These are phyloP conservation scores for Aphaenogaster floridana DNA, from an alignment of 1,140 invertebrate genomes.

Conservation along the genomic window DNA sequence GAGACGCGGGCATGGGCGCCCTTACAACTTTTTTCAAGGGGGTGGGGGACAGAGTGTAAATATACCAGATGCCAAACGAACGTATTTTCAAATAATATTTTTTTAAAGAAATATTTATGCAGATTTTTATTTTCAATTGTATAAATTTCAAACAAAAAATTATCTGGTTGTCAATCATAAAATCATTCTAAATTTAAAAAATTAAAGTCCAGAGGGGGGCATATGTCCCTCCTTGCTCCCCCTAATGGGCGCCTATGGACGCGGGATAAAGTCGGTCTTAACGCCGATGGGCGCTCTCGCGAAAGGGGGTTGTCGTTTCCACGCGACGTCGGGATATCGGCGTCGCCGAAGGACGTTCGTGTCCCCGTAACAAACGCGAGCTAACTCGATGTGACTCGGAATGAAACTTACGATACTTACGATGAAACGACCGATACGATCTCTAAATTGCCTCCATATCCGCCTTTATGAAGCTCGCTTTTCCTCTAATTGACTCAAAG, in stretches of 20 bases:
- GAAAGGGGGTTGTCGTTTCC: not conserved
- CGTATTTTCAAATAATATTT: too few relatives aligned
- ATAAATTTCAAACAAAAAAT: too few relatives aligned
- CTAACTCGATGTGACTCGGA: not conserved
- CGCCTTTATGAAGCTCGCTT: not conserved
- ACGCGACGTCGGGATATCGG: not conserved
- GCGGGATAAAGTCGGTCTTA: not conserved
- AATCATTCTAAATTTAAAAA: too few relatives aligned
- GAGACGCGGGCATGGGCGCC: not conserved
- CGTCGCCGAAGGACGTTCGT: not conserved
- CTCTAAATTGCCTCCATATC: not conserved
- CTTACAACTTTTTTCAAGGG: too few relatives aligned
- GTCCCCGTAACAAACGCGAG: not conserved
- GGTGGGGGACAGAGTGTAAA: too few relatives aligned
- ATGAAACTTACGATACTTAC: not conserved
- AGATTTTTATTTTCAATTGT: too few relatives aligned
- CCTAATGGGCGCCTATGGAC: too few relatives aligned
- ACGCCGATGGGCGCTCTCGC: not conserved
- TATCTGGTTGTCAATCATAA: too few relatives aligned
- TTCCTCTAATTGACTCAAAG: constrained; percentile 2
- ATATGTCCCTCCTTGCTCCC: too few relatives aligned
- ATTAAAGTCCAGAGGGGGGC: too few relatives aligned
- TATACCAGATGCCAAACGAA: too few relatives aligned
- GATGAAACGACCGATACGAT: not conserved
- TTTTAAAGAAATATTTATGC: too few relatives aligned